phyloP scores from a whole-genome alignment of 1,140 invertebrate species.

The Danaus melanippus region DNA sequence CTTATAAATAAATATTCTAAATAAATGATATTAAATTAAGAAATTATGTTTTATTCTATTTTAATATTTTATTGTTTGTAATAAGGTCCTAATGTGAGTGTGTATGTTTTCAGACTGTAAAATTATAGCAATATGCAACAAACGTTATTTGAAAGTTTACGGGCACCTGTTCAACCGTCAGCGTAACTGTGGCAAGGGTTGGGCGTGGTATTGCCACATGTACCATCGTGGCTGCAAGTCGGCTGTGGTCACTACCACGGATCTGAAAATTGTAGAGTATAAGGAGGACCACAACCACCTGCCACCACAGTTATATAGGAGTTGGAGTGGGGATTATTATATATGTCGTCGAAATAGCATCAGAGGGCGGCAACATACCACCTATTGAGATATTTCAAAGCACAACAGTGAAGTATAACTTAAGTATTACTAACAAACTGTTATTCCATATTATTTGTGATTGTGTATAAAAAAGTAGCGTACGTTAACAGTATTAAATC shows the following conservation, averaged over 20 bases:
- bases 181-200: constrained; percentile 6
- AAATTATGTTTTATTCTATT: constrained; percentile 5
- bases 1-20: background rate
- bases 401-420: no score
- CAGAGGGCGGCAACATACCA: no score
- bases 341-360: no score
- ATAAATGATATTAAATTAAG: background rate
- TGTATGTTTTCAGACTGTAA: constrained; percentile 3
- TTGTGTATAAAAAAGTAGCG: no score
- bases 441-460: no score
- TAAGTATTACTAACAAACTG: no score
- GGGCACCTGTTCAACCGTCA: constrained; percentile 20
- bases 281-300: constrained; percentile 24
- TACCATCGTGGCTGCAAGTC: constrained; percentile 39
- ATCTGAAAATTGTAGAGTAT: constrained; percentile 10
- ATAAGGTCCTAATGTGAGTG: no score
- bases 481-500: no score
- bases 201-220: constrained; percentile 24
- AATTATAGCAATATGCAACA: constrained; percentile 16
- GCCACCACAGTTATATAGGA: constrained; percentile 9
- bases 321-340: constrained; percentile 4
- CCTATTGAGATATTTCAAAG: no score
- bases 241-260: constrained; percentile 24
- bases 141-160: constrained; percentile 14
- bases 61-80: no score